phyloP scores from a whole-genome alignment of 2,888 invertebrate genomes.

The Cephus spinipes region DNA sequence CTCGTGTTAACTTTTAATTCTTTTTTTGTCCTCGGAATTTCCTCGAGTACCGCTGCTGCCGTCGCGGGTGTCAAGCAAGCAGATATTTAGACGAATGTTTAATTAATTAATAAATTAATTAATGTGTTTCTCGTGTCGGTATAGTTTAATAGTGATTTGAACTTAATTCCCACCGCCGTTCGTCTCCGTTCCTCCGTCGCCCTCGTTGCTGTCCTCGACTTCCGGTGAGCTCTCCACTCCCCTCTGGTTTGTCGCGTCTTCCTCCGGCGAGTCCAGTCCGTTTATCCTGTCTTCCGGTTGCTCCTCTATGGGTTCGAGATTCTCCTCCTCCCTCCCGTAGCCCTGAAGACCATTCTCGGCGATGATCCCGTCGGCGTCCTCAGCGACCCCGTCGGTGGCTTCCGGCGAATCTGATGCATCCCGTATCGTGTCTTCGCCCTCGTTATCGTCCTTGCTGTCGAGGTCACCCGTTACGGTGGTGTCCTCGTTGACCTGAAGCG shows the following conservation, averaged over 20 bases:
- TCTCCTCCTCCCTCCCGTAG: slow-evolving; percentile 32
- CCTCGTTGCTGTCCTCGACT: slow-evolving; percentile 28
- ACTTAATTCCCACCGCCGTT: slow-evolving; percentile 16
- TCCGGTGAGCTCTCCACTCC: slow-evolving; percentile 21
- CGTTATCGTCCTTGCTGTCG: slow-evolving; percentile 35
- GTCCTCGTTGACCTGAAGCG: slow-evolving; percentile 41
- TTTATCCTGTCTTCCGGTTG: slow-evolving; percentile 42
- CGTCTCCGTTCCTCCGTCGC: slow-evolving; percentile 38
- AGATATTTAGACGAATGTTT: slow-evolving; percentile 1
- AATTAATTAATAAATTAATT: not conserved
- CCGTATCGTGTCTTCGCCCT: slow-evolving; percentile 43
- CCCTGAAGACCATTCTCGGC: slow-evolving; percentile 25
- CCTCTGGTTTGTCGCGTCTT: slow-evolving; percentile 9
- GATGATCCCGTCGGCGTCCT: slow-evolving; percentile 12
- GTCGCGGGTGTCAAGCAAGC: slow-evolving; percentile 1
- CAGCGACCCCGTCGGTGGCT: not conserved
- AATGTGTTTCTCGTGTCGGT: not conserved
- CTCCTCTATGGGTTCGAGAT: slow-evolving; percentile 39
- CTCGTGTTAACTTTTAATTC: too few species aligned
- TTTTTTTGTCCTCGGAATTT: too few species aligned
- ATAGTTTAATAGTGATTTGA: slow-evolving; percentile 7
- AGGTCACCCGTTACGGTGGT: slow-evolving; percentile 29
- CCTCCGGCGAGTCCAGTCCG: not conserved
- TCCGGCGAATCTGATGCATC: slow-evolving; percentile 31
- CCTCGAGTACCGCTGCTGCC: not conserved